These are phyloP conservation scores for Prunella strophiata DNA, from an alignment of 2,797 vertebrate genomes.

Conservation along the genomic window DNA sequence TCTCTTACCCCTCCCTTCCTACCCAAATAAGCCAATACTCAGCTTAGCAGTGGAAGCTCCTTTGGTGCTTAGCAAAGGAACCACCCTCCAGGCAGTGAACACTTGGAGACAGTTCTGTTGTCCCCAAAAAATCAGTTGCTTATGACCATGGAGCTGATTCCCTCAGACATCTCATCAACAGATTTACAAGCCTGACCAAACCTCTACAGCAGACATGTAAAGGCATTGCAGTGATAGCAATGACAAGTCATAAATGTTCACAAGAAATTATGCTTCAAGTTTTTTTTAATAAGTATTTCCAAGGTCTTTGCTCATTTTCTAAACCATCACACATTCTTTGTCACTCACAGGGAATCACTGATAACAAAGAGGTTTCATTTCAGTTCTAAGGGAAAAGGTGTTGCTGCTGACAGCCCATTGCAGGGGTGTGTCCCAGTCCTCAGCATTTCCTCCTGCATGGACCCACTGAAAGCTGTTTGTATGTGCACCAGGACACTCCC, in stretches of 20 bases:
- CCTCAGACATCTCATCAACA: not conserved
- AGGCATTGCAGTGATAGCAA: not conserved
- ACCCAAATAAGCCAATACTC: not conserved
- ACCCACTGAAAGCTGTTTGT: not conserved
- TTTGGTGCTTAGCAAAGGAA: not conserved
- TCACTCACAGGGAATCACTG: not conserved
- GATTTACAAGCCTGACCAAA: not conserved
- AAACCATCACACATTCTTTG: not conserved
- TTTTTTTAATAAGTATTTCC: not conserved
- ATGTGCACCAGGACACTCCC: not conserved
- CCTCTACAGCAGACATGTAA: not conserved
- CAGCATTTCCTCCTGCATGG: not conserved
- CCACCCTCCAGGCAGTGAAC: not conserved
- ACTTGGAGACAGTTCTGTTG: not conserved
- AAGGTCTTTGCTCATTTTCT: not conserved
- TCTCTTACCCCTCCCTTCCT: not conserved
- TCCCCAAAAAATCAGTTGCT: not conserved
- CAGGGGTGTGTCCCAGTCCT: not conserved
- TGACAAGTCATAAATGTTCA: not conserved
- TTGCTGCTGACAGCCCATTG: not conserved
- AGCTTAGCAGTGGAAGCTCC: not conserved
- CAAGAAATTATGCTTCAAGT: not conserved
- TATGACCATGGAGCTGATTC: fast-evolving
- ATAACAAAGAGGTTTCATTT: not conserved
- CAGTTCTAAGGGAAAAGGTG: not conserved